A percentile compares a stretch with the other conserved stretches of the same genome.
These are phyloP conservation scores for Synanthedon myopaeformis DNA, from an alignment of 2,888 invertebrate genomes.

Conservation along the genomic window DNA sequence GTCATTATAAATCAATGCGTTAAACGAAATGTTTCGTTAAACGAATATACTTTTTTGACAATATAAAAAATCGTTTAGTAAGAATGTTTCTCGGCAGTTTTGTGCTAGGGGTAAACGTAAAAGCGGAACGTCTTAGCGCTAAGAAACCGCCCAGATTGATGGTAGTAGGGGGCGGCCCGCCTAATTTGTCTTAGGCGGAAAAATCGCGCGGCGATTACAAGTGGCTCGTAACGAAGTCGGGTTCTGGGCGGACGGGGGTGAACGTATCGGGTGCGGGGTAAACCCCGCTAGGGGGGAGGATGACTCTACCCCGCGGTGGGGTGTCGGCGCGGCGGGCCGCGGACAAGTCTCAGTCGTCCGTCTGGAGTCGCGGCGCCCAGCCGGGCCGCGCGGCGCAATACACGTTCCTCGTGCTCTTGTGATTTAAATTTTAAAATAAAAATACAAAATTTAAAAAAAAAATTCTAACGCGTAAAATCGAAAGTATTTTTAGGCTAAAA, in stretches of 20 bases:
- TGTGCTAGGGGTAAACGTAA: too few species aligned
- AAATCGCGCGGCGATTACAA: conserved; percentile 69
- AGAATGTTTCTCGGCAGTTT: too few species aligned
- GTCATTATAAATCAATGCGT: background rate
- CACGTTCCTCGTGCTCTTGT: conserved; percentile 72
- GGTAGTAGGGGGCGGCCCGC: conserved; percentile 47
- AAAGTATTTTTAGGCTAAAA: conserved; percentile 63
- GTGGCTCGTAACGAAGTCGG: conserved; percentile 70
- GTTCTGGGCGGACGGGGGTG: conserved; percentile 24
- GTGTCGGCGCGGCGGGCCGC: conserved; percentile 28
- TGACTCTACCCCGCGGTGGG: background rate
- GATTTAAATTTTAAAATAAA: conserved; percentile 59
- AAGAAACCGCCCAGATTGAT: conserved; percentile 52
- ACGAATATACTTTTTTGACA: too few species aligned
- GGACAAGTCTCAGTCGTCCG: conserved; percentile 64
- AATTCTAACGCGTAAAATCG: conserved; percentile 55
- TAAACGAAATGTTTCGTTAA: too few species aligned
- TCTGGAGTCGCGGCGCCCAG: conserved; percentile 69
- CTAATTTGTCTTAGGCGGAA: conserved; percentile 71
- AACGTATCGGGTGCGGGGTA: background rate
- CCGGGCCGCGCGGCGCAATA: conserved; percentile 67
- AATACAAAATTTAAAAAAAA: conserved; percentile 33
- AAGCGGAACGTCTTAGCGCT: conserved; percentile 33
- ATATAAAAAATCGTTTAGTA: too few species aligned
- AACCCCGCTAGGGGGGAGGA: background rate